Percentiles rank a stretch among this genome's conserved stretches.
Conservation (phyloP, 2,113 vertebrate genomes). For the Gymnogyps californianus region DNA sequence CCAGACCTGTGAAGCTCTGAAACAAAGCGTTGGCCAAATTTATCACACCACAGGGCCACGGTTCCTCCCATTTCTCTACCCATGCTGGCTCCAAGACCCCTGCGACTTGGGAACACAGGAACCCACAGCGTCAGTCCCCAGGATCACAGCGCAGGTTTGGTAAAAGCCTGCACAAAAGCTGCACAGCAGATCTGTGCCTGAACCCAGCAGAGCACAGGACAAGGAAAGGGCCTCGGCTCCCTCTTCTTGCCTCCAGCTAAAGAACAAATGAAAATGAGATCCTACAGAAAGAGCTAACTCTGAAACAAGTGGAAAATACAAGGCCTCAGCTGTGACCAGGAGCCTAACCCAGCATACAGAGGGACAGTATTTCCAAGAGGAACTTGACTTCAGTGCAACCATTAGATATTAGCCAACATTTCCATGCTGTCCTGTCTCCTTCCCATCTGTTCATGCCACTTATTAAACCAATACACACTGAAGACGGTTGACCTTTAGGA, state of each 20-base stretch:
- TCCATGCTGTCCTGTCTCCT: neutral
- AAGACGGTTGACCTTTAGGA: slow-evolving; percentile 36
- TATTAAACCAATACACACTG: neutral
- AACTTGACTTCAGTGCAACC: neutral
- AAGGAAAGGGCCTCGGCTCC: neutral
- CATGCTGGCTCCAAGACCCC: neutral
- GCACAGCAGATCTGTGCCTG: neutral
- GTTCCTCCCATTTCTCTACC: neutral
- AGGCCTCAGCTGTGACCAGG: neutral
- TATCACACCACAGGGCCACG: neutral
- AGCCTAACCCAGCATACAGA: neutral
- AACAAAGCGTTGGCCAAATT: neutral
- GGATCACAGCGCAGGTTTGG: neutral
- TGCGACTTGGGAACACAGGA: neutral
- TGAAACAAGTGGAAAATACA: neutral
- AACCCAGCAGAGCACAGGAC: neutral
- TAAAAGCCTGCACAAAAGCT: neutral
- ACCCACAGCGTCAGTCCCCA: neutral
- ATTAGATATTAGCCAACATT: neutral
- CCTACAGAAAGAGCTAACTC: neutral
- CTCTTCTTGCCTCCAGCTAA: neutral
- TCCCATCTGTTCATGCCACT: slow-evolving; percentile 38
- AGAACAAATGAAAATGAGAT: neutral
- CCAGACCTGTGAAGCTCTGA: neutral
- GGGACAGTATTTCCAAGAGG: neutral